These are phyloP conservation scores for Parnassius glacialis DNA, from an alignment of 2,888 invertebrate genomes.

Conservation along the genomic window DNA sequence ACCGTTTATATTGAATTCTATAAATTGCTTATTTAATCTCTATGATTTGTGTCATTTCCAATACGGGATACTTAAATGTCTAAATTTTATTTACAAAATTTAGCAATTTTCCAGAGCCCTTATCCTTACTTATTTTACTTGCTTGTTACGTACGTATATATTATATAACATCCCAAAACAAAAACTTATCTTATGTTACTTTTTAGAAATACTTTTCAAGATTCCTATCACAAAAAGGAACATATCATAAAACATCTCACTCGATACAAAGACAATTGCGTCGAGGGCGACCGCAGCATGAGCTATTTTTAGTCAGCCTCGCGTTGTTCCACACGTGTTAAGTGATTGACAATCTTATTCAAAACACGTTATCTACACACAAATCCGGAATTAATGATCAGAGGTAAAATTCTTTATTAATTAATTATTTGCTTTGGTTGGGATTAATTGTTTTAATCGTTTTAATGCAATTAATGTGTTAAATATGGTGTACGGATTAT, in stretches of 20 bases:
- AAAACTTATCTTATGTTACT: too few relatives aligned
- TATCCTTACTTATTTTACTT: too few relatives aligned
- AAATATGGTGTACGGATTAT: not conserved
- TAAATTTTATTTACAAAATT: too few relatives aligned
- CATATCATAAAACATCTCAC: not conserved
- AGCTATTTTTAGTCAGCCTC: conserved; percentile 20
- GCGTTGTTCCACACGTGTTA: conserved; percentile 18
- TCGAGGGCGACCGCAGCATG: conserved; percentile 24
- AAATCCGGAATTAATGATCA: not conserved
- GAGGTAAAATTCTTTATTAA: not conserved
- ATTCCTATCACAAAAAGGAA: too few relatives aligned
- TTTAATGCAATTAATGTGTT: not conserved
- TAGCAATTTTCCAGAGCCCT: too few relatives aligned
- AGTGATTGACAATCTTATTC: conserved; percentile 19
- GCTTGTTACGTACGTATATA: too few relatives aligned
- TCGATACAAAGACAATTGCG: conserved; percentile 10
- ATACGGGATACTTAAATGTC: too few relatives aligned
- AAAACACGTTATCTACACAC: not conserved
- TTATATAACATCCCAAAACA: too few relatives aligned
- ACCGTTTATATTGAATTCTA: conserved; percentile 5
- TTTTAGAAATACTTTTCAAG: too few relatives aligned
- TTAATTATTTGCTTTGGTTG: not conserved
- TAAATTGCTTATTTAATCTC: too few relatives aligned
- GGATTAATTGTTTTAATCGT: not conserved
- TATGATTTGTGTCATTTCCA: too few relatives aligned